Evolutionary conservation across 1,140 invertebrate species (phyloP).

Genomic region (Ptiloglossa arizonensis): DNA sequence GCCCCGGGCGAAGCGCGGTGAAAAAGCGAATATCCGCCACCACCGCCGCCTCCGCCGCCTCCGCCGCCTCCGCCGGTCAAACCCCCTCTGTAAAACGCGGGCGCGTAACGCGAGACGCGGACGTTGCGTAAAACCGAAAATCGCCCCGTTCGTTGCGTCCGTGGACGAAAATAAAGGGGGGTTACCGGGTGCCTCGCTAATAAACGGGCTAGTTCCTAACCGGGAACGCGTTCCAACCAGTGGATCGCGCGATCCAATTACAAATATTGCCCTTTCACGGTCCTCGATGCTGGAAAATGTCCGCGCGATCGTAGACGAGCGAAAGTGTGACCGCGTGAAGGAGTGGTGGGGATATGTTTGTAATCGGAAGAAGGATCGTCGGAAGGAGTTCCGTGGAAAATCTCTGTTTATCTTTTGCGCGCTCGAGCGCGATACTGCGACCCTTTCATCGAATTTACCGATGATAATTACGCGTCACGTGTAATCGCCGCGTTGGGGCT

Average conservation of each 20-base stretch:
- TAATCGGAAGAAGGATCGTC: no score
- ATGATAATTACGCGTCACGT: constrained; percentile 9
- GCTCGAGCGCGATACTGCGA: no score
- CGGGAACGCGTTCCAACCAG: neutral
- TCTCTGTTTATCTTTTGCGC: neutral
- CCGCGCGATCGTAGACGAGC: no score
- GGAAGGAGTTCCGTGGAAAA: constrained; percentile 15
- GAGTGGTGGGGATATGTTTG: no score
- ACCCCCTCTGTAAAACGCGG: constrained; percentile 35
- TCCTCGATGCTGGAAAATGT: no score
- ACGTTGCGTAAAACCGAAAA: constrained; percentile 10
- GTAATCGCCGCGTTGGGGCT: constrained; percentile 14
- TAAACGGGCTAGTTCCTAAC: no score
- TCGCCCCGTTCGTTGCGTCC: neutral
- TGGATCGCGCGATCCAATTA: neutral
- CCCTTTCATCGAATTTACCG: neutral
- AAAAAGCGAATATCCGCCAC: constrained; percentile 1
- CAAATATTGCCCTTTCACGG: no score
- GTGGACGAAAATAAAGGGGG: constrained; percentile 26
- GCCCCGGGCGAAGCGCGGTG: neutral
- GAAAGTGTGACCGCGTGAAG: no score
- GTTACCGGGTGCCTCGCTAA: neutral
- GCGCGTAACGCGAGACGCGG: constrained; percentile 3
- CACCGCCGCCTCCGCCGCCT: neutral
- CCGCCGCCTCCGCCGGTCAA: neutral